Evolutionary conservation across 1,140 invertebrate genomes (phyloP).

Genomic region (Phymorhynchus buccinoides): DNA sequence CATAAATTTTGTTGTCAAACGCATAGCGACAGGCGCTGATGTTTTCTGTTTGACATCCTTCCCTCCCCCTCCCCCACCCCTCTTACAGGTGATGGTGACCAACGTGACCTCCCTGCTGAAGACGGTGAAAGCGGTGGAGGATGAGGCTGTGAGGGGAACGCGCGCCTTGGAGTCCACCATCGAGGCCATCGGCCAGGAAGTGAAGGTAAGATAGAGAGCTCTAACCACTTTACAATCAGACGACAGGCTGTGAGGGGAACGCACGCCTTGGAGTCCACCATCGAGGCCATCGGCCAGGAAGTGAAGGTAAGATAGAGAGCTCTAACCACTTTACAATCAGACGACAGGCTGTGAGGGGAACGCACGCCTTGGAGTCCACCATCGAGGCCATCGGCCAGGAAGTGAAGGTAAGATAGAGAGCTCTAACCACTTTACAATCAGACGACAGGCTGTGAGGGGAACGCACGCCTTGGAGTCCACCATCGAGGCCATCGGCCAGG

Average conservation of each 20-base stretch:
- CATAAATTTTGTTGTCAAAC: too few species aligned
- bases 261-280: constrained; percentile 95
- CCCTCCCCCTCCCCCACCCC: too few species aligned
- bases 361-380: constrained; percentile 95
- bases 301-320: constrained; percentile 91
- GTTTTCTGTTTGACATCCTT: too few species aligned
- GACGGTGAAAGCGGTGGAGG: constrained; percentile 98
- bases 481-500: too few species aligned
- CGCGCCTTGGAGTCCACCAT: constrained; percentile 97
- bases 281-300: constrained; percentile 98
- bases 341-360: constrained; percentile 97
- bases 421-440: too few species aligned
- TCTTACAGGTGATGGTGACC: constrained; percentile 99
- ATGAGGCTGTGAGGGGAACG: constrained; percentile 98
- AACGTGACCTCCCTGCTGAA: constrained; percentile 98
- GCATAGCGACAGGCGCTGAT: not conserved
- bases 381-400: constrained; percentile 98
- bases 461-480: too few species aligned
- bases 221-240: too few species aligned
- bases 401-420: constrained; percentile 88
- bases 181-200: constrained; percentile 97
- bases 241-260: constrained; percentile 98
- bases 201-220: constrained; percentile 87
- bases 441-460: too few species aligned
- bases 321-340: too few species aligned